These are phyloP conservation scores for Phrynocephalus forsythii DNA, from an alignment of 2,797 vertebrate species.

Conservation along the genomic window DNA sequence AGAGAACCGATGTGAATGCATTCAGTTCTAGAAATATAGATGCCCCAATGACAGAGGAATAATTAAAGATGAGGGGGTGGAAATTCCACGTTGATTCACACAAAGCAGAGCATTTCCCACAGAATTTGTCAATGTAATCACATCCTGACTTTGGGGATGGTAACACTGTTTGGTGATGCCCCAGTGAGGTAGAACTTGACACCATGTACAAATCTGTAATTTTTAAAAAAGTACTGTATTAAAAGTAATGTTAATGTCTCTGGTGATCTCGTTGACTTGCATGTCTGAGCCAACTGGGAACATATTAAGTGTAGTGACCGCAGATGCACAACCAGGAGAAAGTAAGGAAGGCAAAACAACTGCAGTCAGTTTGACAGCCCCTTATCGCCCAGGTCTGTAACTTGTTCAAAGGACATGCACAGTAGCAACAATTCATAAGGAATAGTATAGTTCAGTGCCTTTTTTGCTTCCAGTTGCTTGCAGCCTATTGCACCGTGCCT, in stretches of 20 bases:
- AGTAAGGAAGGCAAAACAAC: neutral
- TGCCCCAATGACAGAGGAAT: too few species aligned
- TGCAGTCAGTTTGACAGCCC: neutral
- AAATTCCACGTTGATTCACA: neutral
- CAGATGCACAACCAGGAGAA: neutral
- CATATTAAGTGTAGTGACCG: neutral
- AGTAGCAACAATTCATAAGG: neutral
- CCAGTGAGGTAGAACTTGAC: too few species aligned
- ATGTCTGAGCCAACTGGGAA: neutral
- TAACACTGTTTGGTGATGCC: too few species aligned
- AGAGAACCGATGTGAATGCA: too few species aligned
- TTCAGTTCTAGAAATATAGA: too few species aligned
- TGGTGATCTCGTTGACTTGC: neutral
- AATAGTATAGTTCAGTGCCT: neutral
- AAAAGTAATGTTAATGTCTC: too few species aligned
- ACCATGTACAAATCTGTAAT: too few species aligned
- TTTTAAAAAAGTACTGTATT: too few species aligned
- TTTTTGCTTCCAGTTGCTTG: constrained; percentile 18
- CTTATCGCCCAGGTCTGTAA: constrained; percentile 12
- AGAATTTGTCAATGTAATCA: too few species aligned
- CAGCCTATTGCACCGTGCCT: constrained; percentile 48
- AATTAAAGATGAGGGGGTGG: neutral
- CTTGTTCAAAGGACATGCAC: constrained; percentile 23
- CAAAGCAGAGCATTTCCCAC: neutral
- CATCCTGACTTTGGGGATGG: too few species aligned